Evolutionary conservation across 2,797 vertebrate species (phyloP), one percentile per base, ranked within the genome.

Genomic region (Poeciliopsis paucimaculata): DNA sequence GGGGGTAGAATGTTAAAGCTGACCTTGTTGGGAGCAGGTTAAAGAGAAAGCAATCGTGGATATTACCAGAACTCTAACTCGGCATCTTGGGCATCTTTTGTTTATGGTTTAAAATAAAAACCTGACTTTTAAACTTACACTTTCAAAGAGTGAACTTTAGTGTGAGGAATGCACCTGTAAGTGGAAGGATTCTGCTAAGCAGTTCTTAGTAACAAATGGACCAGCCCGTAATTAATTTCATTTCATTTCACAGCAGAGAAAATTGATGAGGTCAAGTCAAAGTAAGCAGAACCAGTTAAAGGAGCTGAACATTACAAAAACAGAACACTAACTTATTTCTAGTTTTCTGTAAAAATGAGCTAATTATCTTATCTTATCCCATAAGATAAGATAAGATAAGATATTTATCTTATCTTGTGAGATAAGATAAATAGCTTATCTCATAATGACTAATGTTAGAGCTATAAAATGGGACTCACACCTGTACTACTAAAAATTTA

Each of bases 1-100:
- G 41, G 75, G 74, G 75, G 75, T 75, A 73, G 85, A 80, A 23
- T 62, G 75, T 75, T 6, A 64, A 49, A 49, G 47, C 74, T 70
- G 68, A 83, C 80, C 85, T 64, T 76, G 68, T 41, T 74, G 77
- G 81, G 78, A 80, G 10, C 76, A 72, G 72, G 5, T 3, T 49
- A 2, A 23, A 53, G 72, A 66, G 73, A 75, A 85, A 39, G 73
- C 85, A 28, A 79, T 88, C 77, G 82, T 36, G 77, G 80, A 51
- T 72, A 78, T 39, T 41, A 51, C 43, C 72, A 31, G 2, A 73
- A 82, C 80, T 76, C 13, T 46, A 84, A 73, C 55, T 5, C 28
- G 6, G 45, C 79, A 79, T 23, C 18, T 23, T 5, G n/a, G 6
- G 45, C 79, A 79, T 23, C 18, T 23, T 34, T 51, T 53, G 47